These are phyloP conservation scores for Drosophila quadrilineata DNA, from an alignment of 1,140 invertebrate species.

Conservation along the genomic window DNA sequence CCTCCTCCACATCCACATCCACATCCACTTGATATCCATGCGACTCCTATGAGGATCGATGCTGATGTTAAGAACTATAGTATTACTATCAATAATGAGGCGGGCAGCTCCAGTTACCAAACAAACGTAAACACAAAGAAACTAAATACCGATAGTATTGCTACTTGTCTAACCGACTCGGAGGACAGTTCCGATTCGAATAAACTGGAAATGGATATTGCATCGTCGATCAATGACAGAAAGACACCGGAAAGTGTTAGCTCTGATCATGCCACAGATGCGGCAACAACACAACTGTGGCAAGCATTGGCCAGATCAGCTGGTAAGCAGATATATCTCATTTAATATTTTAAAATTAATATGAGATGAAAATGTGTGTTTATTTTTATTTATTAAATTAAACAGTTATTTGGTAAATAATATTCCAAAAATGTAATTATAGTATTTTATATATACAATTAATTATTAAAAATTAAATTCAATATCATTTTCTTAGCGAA, in stretches of 20 bases:
- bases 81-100: constrained; percentile 59
- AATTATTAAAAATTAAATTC: no score
- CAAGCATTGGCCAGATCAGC: constrained; percentile 82
- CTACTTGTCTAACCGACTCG: constrained; percentile 47
- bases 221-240: constrained; percentile 61
- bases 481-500: constrained; percentile 48
- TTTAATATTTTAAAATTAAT: no score
- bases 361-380: not conserved
- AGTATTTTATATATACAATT: not conserved
- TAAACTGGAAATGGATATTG: constrained; percentile 77
- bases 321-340: constrained; percentile 76
- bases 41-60: constrained; percentile 38
- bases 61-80: constrained; percentile 57
- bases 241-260: constrained; percentile 83
- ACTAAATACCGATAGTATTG: constrained; percentile 37
- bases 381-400: not conserved
- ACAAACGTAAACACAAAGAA: constrained; percentile 29
- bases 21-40: constrained; percentile 55
- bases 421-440: not conserved
- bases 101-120: constrained; percentile 45
- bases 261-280: constrained; percentile 83
- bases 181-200: constrained; percentile 77
- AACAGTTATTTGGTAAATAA: not conserved
- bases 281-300: constrained; percentile 84
- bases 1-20: no score